These are phyloP conservation scores for Morone chrysops DNA, from an alignment of 2,113 vertebrate genomes.

Conservation along the genomic window DNA sequence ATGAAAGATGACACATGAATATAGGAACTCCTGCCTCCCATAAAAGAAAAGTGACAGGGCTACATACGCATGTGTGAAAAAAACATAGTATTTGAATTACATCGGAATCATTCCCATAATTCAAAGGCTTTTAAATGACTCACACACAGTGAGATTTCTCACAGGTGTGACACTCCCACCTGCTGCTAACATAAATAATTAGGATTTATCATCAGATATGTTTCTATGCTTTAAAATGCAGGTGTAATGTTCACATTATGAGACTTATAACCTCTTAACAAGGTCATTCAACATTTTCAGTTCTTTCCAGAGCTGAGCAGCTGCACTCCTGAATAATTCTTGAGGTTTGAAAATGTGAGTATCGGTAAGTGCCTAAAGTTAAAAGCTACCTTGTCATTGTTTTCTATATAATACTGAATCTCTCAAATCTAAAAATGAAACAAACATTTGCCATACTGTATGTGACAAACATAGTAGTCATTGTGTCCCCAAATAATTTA, in stretches of 20 bases:
- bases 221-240: not conserved
- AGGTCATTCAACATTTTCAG: not conserved
- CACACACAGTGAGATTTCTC: not conserved
- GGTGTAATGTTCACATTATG: conserved; percentile 15
- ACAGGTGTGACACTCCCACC: not conserved
- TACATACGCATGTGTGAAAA: not conserved
- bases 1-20: conserved; percentile 19
- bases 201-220: conserved; percentile 4
- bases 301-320: not conserved
- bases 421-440: not conserved
- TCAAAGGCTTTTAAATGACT: conserved; percentile 19
- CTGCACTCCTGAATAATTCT: conserved; percentile 19
- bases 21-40: conserved; percentile 18
- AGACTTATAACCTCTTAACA: not conserved
- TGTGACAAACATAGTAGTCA: not conserved
- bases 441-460: not conserved
- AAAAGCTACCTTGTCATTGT: not conserved
- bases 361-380: not conserved
- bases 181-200: conserved; percentile 1
- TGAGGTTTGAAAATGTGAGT: not conserved
- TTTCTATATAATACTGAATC: not conserved
- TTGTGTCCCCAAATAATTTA: not conserved
- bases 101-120: conserved; percentile 4
- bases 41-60: conserved; percentile 12
- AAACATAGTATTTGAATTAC: not conserved